phyloP scores from a whole-genome alignment of 2,797 vertebrate genomes.

The Buceros bicornis region DNA sequence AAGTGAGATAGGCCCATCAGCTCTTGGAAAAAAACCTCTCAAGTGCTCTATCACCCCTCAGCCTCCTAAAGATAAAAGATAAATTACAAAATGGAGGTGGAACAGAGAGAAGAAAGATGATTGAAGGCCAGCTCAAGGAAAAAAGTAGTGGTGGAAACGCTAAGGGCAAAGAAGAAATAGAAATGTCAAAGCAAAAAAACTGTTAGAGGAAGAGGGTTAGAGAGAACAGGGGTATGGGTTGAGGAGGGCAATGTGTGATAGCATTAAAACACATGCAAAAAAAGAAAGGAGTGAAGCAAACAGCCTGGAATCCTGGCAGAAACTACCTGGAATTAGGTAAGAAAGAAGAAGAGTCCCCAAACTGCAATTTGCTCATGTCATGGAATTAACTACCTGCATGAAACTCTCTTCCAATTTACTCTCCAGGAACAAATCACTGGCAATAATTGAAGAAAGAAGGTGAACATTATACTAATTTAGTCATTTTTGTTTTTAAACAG shows the following conservation, averaged over 20 bases:
- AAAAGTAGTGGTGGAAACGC: neutral
- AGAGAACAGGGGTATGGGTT: neutral
- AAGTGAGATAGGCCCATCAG: neutral
- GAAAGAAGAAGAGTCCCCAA: neutral
- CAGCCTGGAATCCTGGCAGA: neutral
- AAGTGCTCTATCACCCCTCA: neutral
- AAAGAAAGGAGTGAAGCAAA: neutral
- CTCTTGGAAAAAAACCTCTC: neutral
- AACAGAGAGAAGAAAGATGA: neutral
- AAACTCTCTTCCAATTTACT: neutral
- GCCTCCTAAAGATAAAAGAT: neutral
- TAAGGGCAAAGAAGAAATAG: neutral
- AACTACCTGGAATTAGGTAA: neutral
- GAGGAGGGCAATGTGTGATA: neutral
- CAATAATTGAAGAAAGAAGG: neutral
- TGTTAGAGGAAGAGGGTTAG: neutral
- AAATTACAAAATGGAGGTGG: neutral
- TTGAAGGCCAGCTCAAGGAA: neutral
- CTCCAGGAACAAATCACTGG: neutral
- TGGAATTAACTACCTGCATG: neutral
- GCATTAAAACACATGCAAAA: neutral
- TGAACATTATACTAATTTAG: neutral
- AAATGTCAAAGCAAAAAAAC: fast-evolving
- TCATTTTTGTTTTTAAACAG: neutral
- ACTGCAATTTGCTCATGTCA: neutral